Evolutionary conservation across 2,888 invertebrate species (phyloP).

Genomic region (Lutraria lutraria): DNA sequence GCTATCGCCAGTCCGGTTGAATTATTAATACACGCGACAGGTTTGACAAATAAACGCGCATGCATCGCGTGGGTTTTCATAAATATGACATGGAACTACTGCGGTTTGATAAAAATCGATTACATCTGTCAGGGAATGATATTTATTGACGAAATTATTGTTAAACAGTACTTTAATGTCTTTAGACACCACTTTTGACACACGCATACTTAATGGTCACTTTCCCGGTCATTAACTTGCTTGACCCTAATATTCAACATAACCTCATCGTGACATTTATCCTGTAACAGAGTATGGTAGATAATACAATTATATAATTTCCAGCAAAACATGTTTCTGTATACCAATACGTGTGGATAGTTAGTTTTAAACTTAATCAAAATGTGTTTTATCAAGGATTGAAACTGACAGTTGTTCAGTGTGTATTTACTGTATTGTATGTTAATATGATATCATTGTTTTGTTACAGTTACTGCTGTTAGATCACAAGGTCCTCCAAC

Average conservation of each 20-base stretch:
- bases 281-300: background rate
- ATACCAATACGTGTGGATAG: background rate
- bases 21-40: background rate
- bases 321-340: background rate
- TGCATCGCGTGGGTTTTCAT: background rate
- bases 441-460: background rate
- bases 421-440: too few species aligned
- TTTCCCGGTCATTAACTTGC: background rate
- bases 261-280: background rate
- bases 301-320: background rate
- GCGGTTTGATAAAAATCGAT: background rate
- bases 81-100: background rate
- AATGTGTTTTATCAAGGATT: too few species aligned
- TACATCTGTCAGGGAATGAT: background rate
- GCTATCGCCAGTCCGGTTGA: background rate
- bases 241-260: background rate
- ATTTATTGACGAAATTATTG: background rate
- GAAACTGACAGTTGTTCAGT: too few species aligned
- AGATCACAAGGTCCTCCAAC: conserved; percentile 61
- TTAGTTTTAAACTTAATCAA: too few species aligned
- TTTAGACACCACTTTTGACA: background rate
- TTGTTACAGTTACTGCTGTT: conserved; percentile 53
- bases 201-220: conserved; percentile 8
- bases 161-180: background rate
- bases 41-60: background rate